phyloP scores from a whole-genome alignment of 2,113 vertebrate species.

The Dendropsophus ebraccatus region DNA sequence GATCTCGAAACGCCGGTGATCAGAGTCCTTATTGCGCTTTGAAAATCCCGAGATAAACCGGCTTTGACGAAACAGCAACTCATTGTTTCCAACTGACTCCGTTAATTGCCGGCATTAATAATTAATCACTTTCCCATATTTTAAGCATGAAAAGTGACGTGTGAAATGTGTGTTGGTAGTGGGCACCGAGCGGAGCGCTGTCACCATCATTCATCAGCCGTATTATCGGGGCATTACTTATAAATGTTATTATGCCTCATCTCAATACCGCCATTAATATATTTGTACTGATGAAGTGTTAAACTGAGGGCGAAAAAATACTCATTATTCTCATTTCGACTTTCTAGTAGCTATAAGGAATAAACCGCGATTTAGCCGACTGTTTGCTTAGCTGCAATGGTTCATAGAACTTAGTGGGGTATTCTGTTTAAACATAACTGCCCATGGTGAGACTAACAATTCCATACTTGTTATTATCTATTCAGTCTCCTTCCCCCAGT shows the following conservation, averaged over 20 bases:
- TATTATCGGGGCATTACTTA: conserved; percentile 36
- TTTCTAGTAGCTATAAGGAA: neutral
- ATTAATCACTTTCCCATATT: conserved; percentile 52
- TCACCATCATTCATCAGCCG: conserved; percentile 41
- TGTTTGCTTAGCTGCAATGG: too few species aligned
- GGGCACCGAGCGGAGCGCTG: neutral
- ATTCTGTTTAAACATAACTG: too few species aligned
- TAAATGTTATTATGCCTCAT: neutral
- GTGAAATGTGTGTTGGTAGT: conserved; percentile 26
- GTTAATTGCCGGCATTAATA: conserved; percentile 56
- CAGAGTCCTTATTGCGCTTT: neutral
- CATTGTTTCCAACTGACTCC: conserved; percentile 49
- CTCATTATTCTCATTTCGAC: neutral
- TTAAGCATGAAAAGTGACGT: conserved; percentile 49
- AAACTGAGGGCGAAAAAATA: neutral
- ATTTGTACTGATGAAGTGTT: conserved; percentile 14
- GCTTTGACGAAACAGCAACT: neutral
- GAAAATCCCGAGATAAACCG: conserved; percentile 1
- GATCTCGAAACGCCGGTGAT: neutral
- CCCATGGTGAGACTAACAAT: too few species aligned
- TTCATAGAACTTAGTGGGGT: too few species aligned
- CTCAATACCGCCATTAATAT: neutral
- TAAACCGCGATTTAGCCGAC: neutral
- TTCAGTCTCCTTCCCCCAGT: too few species aligned
- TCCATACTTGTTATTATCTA: too few species aligned